phyloP scores from a whole-genome alignment of 2,888 invertebrate species.

The Andrena hattorfiana region DNA sequence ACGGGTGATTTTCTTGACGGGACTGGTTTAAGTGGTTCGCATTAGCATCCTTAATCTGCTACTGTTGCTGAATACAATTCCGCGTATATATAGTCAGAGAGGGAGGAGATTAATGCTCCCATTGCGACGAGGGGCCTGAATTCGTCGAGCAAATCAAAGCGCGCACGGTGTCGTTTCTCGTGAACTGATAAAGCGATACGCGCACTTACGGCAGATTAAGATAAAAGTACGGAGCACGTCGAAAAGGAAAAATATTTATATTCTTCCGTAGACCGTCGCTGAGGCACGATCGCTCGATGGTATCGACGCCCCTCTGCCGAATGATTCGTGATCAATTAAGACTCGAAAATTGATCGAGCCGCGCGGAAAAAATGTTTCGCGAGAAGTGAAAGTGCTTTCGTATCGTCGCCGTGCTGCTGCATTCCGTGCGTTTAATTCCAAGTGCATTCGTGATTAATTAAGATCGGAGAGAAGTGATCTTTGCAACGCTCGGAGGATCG shows the following conservation, averaged over 20 bases:
- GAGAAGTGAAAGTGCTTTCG: constrained; percentile 54
- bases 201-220: constrained; percentile 46
- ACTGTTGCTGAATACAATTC: constrained; percentile 51
- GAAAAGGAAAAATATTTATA: constrained; percentile 36
- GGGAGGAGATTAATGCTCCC: constrained; percentile 46
- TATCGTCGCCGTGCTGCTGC: constrained; percentile 38
- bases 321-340: constrained; percentile 44
- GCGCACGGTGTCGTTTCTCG: constrained; percentile 47
- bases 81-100: constrained; percentile 1
- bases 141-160: constrained; percentile 39
- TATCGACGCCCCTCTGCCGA: background rate
- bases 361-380: constrained; percentile 14
- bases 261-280: background rate
- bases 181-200: constrained; percentile 58
- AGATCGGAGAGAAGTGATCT: constrained; percentile 52
- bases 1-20: constrained; percentile 31
- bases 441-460: constrained; percentile 62
- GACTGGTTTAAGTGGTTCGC: constrained; percentile 52
- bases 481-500: constrained; percentile 29
- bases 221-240: constrained; percentile 44
- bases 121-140: constrained; percentile 20
- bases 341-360: constrained; percentile 38
- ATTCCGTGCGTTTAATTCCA: constrained; percentile 46
- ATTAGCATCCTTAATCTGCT: constrained; percentile 48
- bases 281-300: background rate